Conservation (phyloP, 2,113 vertebrate species). For the Pterocles orientalis region DNA sequence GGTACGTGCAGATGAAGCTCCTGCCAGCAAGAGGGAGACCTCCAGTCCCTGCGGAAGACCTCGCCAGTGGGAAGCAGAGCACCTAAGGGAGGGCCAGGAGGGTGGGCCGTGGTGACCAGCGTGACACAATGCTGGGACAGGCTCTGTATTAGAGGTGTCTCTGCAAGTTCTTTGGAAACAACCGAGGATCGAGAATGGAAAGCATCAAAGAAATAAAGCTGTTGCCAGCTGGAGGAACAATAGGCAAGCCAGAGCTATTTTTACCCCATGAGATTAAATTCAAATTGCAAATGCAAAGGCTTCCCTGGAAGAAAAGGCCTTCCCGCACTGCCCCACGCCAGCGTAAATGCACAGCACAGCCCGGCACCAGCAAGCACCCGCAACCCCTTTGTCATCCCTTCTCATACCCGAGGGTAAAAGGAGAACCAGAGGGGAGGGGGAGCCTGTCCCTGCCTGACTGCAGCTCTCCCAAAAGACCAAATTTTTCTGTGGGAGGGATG, state of each 20-base stretch:
- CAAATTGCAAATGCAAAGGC: conserved; percentile 61
- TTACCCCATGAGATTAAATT: conserved; percentile 61
- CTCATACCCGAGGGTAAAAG: neutral
- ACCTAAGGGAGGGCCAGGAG: neutral
- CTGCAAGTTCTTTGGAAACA: conserved; percentile 43
- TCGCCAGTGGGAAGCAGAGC: neutral
- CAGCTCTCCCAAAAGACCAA: neutral
- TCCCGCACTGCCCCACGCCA: neutral
- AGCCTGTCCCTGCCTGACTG: neutral
- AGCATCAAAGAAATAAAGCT: conserved; percentile 61
- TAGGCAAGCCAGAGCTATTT: conserved; percentile 52
- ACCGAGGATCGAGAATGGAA: neutral
- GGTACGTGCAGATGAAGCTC: fast-evolving
- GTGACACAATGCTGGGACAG: neutral
- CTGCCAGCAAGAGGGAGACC: neutral
- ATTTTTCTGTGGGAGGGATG: neutral
- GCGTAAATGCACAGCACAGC: neutral
- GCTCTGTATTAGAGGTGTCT: neutral
- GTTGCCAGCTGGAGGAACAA: conserved; percentile 65
- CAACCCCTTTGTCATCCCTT: neutral
- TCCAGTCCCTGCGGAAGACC: neutral
- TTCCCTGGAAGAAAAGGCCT: conserved; percentile 38
- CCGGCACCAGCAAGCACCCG: fast-evolving
- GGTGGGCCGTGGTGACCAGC: fast-evolving
- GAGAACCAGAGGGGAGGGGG: neutral